phyloP scores from a whole-genome alignment of 1,140 invertebrate species.

The Drosophila teissieri region DNA sequence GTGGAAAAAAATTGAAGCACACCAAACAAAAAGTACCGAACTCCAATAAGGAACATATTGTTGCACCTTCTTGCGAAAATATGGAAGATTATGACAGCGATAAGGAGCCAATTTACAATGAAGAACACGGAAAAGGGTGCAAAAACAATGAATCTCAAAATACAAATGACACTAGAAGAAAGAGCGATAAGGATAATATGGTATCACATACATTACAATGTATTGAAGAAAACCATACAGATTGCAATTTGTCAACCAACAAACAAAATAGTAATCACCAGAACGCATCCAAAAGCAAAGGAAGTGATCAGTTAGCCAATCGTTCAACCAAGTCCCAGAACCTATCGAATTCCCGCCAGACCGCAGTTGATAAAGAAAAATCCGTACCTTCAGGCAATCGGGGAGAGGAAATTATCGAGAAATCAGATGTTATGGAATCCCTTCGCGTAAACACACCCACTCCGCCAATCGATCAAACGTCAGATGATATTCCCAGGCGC shows the following conservation, averaged over 20 bases:
- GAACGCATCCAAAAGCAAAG: background rate
- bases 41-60: background rate
- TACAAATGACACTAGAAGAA: background rate
- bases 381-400: background rate
- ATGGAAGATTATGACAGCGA: background rate
- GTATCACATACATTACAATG: constrained; percentile 1
- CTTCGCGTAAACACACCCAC: constrained; percentile 28
- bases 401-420: background rate
- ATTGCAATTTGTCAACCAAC: background rate
- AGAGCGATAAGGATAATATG: background rate
- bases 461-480: background rate
- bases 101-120: background rate
- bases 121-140: background rate
- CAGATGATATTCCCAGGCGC: background rate
- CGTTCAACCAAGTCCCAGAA: background rate
- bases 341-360: background rate
- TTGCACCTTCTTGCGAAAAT: constrained; percentile 3
- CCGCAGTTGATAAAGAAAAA: background rate
- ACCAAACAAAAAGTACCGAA: background rate
- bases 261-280: background rate
- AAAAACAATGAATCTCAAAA: background rate
- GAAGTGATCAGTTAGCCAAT: background rate
- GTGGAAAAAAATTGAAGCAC: background rate
- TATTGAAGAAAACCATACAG: background rate
- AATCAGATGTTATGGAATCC: constrained; percentile 22